These are phyloP conservation scores for Prietella phreatophila DNA, from an alignment of 2,113 vertebrate genomes.

Conservation along the genomic window DNA sequence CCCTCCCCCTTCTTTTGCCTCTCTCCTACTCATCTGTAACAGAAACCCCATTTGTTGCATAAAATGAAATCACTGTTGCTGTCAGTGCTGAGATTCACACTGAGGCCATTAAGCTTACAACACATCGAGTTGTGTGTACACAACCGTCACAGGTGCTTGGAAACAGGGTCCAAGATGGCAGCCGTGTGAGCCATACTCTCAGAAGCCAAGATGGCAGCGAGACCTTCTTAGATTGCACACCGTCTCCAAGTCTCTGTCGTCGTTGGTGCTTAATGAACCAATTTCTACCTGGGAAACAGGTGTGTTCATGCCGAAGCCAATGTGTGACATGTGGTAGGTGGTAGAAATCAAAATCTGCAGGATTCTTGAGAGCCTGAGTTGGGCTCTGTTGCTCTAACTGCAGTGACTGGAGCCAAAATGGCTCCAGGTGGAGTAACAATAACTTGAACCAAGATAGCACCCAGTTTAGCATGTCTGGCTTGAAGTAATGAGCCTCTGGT, in stretches of 20 bases:
- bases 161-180: constrained; percentile 47
- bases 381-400: constrained; percentile 41
- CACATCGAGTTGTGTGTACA: constrained; percentile 13
- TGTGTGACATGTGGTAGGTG: constrained; percentile 35
- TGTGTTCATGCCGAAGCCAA: constrained; percentile 38
- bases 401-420: constrained; percentile 44
- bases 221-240: constrained; percentile 16
- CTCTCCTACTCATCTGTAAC: constrained; percentile 14
- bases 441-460: constrained; percentile 48
- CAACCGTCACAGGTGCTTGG: constrained; percentile 34
- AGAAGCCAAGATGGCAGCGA: constrained; percentile 42
- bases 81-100: constrained; percentile 24
- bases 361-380: constrained; percentile 26
- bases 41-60: constrained; percentile 5
- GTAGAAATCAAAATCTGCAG: constrained; percentile 20
- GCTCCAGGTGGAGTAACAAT: constrained; percentile 52
- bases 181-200: constrained; percentile 15
- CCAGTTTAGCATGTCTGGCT: constrained; percentile 46
- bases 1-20: constrained; percentile 12
- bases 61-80: constrained; percentile 33
- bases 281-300: constrained; percentile 44
- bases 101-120: constrained; percentile 35
- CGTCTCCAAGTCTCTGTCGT: constrained; percentile 40
- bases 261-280: constrained; percentile 40
- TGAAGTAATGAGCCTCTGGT: constrained; percentile 41